These are phyloP conservation scores for Linyphia triangularis DNA, from an alignment of 2,888 invertebrate genomes.

Conservation along the genomic window DNA sequence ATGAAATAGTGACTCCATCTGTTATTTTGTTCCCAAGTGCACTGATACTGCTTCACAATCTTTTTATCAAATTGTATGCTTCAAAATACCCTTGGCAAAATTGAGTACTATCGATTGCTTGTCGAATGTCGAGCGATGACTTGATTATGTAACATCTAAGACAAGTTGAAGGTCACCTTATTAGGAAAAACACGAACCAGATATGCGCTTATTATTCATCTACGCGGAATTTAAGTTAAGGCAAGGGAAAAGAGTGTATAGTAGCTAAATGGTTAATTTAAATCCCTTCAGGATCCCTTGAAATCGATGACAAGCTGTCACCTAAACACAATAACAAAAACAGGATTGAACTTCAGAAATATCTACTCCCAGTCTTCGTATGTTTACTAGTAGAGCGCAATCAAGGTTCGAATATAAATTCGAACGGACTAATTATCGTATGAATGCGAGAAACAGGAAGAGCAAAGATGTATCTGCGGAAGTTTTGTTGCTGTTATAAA, in stretches of 20 bases:
- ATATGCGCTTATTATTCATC: constrained; percentile 38
- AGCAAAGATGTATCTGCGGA: constrained; percentile 28
- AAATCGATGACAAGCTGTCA: background rate
- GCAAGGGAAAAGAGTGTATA: background rate
- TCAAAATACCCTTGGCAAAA: background rate
- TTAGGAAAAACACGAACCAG: background rate
- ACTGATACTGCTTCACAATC: background rate
- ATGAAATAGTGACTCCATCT: background rate
- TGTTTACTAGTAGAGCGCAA: constrained; percentile 1
- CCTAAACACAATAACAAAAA: background rate
- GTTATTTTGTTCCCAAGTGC: background rate
- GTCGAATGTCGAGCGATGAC: constrained; percentile 43
- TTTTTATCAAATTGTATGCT: background rate
- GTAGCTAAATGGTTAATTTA: background rate
- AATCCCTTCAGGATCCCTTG: background rate
- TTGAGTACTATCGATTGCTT: constrained; percentile 8
- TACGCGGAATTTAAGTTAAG: background rate
- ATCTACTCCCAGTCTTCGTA: background rate
- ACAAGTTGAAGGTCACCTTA: constrained; percentile 39
- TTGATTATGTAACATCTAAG: constrained; percentile 11
- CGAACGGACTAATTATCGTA: background rate
- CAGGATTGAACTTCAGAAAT: background rate
- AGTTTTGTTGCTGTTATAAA: constrained; percentile 6
- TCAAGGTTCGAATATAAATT: constrained; percentile 20
- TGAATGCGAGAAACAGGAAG: constrained; percentile 11